A percentile compares a stretch with the other conserved stretches of the same genome.
phyloP scores from a whole-genome alignment of 2,113 vertebrate genomes.

The Hiodon alosoides region DNA sequence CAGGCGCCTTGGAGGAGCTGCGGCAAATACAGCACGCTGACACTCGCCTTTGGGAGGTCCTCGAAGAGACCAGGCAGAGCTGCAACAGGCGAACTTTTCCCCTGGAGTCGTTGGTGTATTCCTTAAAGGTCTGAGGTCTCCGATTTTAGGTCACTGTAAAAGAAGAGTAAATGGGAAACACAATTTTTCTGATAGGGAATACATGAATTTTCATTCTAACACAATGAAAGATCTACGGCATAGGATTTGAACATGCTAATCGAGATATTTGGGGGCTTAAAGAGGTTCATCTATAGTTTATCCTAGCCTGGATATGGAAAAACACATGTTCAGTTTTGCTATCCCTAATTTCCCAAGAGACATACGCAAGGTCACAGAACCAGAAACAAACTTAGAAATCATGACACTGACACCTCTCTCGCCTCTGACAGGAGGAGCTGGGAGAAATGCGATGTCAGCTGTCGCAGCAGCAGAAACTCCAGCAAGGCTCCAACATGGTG shows the following conservation, averaged over 20 bases:
- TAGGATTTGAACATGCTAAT: no score
- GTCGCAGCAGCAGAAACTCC: constrained; percentile 44
- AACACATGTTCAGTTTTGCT: neutral
- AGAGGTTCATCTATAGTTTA: no score
- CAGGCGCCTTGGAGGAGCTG: constrained; percentile 58
- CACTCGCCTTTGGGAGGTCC: constrained; percentile 55
- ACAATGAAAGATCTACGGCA: no score
- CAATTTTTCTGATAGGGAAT: no score
- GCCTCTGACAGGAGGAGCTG: constrained; percentile 55
- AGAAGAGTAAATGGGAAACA: neutral
- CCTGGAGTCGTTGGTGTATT: constrained; percentile 57
- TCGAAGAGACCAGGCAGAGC: constrained; percentile 57
- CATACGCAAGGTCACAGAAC: no score
- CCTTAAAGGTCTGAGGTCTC: constrained; percentile 43
- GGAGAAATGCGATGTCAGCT: constrained; percentile 57
- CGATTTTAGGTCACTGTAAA: neutral
- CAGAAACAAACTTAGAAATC: no score
- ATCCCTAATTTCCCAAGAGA: no score
- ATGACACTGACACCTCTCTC: neutral
- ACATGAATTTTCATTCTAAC: no score
- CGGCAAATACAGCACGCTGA: constrained; percentile 65
- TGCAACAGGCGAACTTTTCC: constrained; percentile 57
- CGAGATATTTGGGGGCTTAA: no score
- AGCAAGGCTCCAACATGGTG: constrained; percentile 36
- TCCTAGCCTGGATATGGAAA: neutral